Evolutionary conservation across 2,113 vertebrate genomes (phyloP).

Genomic region (Nipponia nippon): DNA sequence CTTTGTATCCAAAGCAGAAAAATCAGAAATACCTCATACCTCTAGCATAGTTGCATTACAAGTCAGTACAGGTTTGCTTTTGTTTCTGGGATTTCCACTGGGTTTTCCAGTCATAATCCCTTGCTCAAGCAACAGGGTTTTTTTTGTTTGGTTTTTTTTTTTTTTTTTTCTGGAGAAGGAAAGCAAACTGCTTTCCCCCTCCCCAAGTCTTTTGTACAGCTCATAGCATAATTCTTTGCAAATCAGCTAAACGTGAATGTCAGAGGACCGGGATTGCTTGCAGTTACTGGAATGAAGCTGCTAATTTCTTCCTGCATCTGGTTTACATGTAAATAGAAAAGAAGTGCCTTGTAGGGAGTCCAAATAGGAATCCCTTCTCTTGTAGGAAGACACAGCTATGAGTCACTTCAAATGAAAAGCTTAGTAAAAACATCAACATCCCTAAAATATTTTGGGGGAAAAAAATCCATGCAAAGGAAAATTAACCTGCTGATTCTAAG

Average conservation of each 20-base stretch:
- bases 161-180: background rate
- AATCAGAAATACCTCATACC: background rate
- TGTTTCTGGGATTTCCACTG: slow-evolving; percentile 45
- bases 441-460: background rate
- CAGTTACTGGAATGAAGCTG: slow-evolving; percentile 25
- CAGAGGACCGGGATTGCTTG: background rate
- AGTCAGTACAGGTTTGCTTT: background rate
- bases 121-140: background rate
- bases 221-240: background rate
- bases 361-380: slow-evolving; percentile 56
- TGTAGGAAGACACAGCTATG: slow-evolving; percentile 36
- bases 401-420: slow-evolving; percentile 40
- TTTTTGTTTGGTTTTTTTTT: background rate
- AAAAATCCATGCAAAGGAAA: background rate
- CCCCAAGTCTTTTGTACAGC: background rate
- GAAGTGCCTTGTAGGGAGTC: slow-evolving; percentile 21
- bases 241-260: background rate
- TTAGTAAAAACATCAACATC: slow-evolving; percentile 17
- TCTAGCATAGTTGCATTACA: background rate
- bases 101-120: background rate
- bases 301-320: slow-evolving; percentile 58
- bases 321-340: slow-evolving; percentile 47
- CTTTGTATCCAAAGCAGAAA: background rate
- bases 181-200: background rate
- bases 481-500: background rate